Evolutionary conservation across 2,797 vertebrate species (phyloP), one percentile per base, ranked within the genome.

Genomic region (Salarias fasciatus): DNA sequence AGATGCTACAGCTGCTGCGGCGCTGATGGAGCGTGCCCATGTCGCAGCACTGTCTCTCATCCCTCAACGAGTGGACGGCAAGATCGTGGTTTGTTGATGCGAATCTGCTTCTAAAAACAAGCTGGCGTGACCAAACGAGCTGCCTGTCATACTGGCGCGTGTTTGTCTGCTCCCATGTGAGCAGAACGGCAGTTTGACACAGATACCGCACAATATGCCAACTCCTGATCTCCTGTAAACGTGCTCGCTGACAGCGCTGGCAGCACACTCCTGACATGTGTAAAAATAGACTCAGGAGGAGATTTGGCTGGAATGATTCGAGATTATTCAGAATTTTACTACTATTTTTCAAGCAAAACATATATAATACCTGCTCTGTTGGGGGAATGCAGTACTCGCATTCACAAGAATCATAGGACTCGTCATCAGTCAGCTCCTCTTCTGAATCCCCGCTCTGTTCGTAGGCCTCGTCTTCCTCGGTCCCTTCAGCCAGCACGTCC

Each of bases 341-440:
- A n/a, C 33, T 35, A 35, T 6, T 35, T 35, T 67, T 46, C 12
- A 31, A 0, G 8, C 10, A 35, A 9, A 38, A 35, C 6, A 33
- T 6, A n/a, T 9, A 8, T 45, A 53, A 63, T 92, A 93, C 92
- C 92, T 93, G 84, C 43, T 90, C 80, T 51, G 29, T 31, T 5
- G 88, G 77, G 7, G 90, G 88, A 57, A 86, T 49, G 90, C 92
- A 94, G 88, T 91, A 82, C 60, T 92, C 88, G 75, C 93, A 94
- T 54, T 93, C 90, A 67, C 93, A 94, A 30, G 11, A 5, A 31
- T 91, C 91, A 3, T 41, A 11, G 53, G 55, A 77, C 13, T 91
- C 89, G 1, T 88, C 78, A 0, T 91, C 90, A 5, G 73, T 82
- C 36, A 73, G 65, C 59, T 94, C 93, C 24, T 92, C 89, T 0